Evolutionary conservation across 2,113 vertebrate species (phyloP), one percentile per base, ranked within the genome.

Genomic region (Castor canadensis): DNA sequence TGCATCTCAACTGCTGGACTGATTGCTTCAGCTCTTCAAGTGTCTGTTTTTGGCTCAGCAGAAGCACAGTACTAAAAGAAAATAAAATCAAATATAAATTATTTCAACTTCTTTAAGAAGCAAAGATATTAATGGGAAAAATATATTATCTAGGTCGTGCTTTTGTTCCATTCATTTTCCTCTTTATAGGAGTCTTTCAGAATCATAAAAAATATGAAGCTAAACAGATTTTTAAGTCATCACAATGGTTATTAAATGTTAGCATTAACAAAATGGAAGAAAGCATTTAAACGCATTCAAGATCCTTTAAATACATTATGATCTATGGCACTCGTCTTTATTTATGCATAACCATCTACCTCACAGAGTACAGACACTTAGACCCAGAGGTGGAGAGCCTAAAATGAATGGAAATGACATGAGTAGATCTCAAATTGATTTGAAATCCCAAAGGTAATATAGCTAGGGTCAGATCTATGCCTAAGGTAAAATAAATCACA

Each of bases 1-100:
- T 99, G 96, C 99, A 99, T 81, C 98, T 99, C 95, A 99, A 97
- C 8, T 99, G 99, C 94, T 99, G 99, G 95, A 99, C 98, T 5
- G 99, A 99, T 77, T 99, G 99, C 81, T 99, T 99, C 20, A 99
- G 98, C 96, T 99, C 99, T 82, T 99, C 99, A 43, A 99, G 98
- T 0, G 99, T 98, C 69, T 99, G 99, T 87, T 99, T 99, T 97
- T 99, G 99, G 96, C 99, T 99, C 88, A 99, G 98, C 88, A 99
- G 97, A 84, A 99, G 98, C 89, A 99, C 99, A 98, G 98, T 98
- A 97, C 99, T 99, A 93, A 97, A 96, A 97, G 87, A 98, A 20
- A 98, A 97, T 66, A 90, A n/a, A 16, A 91, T 28, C 43, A 89
- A 97, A 89, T n/a, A 56, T 0, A 93, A 9, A 56, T 94, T 1